Evolutionary conservation across 2,113 vertebrate genomes (phyloP).

Genomic region (Pygathrix nemaeus): DNA sequence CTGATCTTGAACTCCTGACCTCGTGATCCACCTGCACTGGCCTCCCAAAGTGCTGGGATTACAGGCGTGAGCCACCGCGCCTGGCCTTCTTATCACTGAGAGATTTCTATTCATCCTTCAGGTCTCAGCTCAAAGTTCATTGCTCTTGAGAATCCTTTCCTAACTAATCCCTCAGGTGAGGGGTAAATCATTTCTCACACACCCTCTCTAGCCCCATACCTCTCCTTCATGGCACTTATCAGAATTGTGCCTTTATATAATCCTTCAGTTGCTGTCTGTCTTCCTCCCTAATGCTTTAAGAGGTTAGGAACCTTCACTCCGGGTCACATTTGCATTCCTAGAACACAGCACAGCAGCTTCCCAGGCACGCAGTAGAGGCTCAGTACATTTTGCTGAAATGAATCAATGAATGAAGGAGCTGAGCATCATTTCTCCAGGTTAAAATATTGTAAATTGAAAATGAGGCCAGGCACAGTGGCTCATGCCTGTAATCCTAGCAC

Average conservation of each 20-base stretch:
- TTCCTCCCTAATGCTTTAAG: background rate
- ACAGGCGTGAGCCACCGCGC: too few relatives aligned
- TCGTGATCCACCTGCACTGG: too few relatives aligned
- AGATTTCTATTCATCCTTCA: background rate
- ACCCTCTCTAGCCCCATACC: too few relatives aligned
- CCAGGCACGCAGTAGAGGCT: background rate
- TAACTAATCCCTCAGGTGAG: too few relatives aligned
- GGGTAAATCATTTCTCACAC: accelerated
- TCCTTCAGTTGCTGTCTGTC: background rate
- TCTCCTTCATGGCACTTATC: background rate
- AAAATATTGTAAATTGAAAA: background rate
- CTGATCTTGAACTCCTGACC: too few relatives aligned
- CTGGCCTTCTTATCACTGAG: background rate
- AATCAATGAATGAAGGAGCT: background rate
- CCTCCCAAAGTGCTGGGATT: too few relatives aligned
- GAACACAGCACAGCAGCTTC: background rate
- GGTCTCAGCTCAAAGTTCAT: background rate
- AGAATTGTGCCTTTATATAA: background rate
- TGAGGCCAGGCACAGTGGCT: background rate
- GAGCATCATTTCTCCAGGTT: background rate
- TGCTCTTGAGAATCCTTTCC: background rate
- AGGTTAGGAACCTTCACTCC: background rate
- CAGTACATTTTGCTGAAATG: background rate
- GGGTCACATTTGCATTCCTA: too few relatives aligned
- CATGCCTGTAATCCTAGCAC: background rate